Conservation (phyloP, 2,797 vertebrate genomes). For the Periparus ater region DNA sequence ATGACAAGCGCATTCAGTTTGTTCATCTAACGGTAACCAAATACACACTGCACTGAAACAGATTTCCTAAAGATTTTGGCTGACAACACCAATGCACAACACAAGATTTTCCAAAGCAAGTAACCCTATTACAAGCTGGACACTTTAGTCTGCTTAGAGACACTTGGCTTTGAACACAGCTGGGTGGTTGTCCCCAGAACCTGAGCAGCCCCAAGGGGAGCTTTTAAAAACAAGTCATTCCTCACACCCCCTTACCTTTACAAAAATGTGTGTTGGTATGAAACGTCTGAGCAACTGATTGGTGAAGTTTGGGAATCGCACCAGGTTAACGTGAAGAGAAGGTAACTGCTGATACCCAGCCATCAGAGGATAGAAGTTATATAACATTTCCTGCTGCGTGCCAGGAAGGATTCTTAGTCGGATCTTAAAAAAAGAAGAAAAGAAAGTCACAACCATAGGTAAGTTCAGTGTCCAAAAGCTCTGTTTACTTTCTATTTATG, state of each 20-base stretch:
- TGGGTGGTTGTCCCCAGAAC: neutral
- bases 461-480: neutral
- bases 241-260: conserved; percentile 83
- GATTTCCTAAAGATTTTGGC: neutral
- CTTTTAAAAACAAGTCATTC: neutral
- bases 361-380: conserved; percentile 98
- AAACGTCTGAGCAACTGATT: conserved; percentile 87
- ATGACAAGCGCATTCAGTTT: neutral
- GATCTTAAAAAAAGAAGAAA: conserved; percentile 76
- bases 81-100: neutral
- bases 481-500: neutral
- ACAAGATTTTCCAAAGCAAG: neutral
- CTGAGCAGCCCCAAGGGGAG: neutral
- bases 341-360: conserved; percentile 95
- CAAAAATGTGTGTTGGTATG: conserved; percentile 92
- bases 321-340: conserved; percentile 87
- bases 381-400: conserved; percentile 91
- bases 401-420: conserved; percentile 92
- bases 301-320: conserved; percentile 84
- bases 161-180: neutral
- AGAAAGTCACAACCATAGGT: neutral
- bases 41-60: neutral
- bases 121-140: neutral
- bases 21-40: neutral
- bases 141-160: neutral